Evolutionary conservation across 2,797 vertebrate genomes (phyloP).

Genomic region (Helostoma temminkii): DNA sequence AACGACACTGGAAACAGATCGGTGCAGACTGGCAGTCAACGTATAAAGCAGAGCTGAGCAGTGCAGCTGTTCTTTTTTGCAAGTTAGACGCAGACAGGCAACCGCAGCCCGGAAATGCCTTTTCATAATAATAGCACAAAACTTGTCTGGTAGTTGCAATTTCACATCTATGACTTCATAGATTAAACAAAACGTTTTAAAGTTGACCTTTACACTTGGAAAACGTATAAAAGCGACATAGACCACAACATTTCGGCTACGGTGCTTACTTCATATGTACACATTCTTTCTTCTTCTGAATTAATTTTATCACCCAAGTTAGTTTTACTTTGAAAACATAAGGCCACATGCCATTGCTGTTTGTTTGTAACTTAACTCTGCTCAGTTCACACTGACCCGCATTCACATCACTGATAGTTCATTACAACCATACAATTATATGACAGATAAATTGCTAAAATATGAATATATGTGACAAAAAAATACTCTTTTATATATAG

Average conservation of each 20-base stretch:
- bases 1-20: slow-evolving; percentile 66
- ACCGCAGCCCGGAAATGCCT: slow-evolving; percentile 7
- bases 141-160: too few relatives aligned
- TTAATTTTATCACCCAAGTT: not conserved
- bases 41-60: slow-evolving; percentile 53
- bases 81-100: slow-evolving; percentile 3
- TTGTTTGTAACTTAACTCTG: slow-evolving; percentile 1
- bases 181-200: not conserved
- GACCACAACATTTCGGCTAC: too few relatives aligned
- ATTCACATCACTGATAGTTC: too few relatives aligned
- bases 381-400: slow-evolving; percentile 12
- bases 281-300: too few relatives aligned
- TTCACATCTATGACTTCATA: too few relatives aligned
- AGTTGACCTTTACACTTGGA: too few relatives aligned
- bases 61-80: slow-evolving; percentile 30
- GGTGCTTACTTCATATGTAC: too few relatives aligned
- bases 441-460: too few relatives aligned
- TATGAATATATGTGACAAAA: too few relatives aligned
- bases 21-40: slow-evolving; percentile 55
- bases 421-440: too few relatives aligned
- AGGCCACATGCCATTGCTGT: not conserved
- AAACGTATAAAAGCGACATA: too few relatives aligned
- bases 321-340: slow-evolving; percentile 60
- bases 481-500: too few relatives aligned
- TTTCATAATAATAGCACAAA: slow-evolving; percentile 38